Evolutionary conservation across 2,888 invertebrate genomes (phyloP).

Genomic region (Willowsia nigromaculata): DNA sequence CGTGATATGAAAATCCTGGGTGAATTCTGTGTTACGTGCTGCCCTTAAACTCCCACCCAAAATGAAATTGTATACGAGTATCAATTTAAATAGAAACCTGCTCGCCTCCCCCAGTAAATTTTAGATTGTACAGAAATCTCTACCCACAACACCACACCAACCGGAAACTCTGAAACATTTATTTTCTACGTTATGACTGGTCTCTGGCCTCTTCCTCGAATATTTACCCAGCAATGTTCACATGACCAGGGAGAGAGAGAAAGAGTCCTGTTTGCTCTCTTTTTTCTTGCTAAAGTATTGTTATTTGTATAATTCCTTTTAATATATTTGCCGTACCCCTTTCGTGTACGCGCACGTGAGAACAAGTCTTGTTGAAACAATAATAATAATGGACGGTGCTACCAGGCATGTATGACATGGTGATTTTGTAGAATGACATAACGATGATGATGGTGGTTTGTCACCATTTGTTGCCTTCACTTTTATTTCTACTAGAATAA

Average conservation of each 20-base stretch:
- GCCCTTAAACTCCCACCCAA: background rate
- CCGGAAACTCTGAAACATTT: slow-evolving; percentile 24
- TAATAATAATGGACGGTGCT: background rate
- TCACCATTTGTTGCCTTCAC: background rate
- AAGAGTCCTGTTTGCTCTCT: background rate
- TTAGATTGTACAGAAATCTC: background rate
- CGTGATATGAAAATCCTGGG: slow-evolving; percentile 4
- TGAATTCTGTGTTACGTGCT: background rate
- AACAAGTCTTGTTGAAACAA: background rate
- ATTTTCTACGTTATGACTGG: slow-evolving; percentile 21
- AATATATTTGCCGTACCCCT: background rate
- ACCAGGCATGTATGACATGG: background rate
- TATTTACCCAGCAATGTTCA: background rate
- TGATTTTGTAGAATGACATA: background rate
- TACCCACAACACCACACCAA: slow-evolving; percentile 13
- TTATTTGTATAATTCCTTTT: background rate
- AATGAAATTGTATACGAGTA: background rate
- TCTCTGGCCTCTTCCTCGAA: background rate
- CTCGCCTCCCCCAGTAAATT: background rate
- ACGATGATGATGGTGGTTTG: background rate
- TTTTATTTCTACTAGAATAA: background rate
- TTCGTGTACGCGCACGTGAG: background rate
- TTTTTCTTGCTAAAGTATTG: background rate
- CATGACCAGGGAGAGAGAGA: background rate
- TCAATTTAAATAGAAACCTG: background rate